Percentiles rank a stretch among this genome's conserved stretches.
Conservation (phyloP, 2,113 vertebrate genomes). For the Rafetus swinhoei region DNA sequence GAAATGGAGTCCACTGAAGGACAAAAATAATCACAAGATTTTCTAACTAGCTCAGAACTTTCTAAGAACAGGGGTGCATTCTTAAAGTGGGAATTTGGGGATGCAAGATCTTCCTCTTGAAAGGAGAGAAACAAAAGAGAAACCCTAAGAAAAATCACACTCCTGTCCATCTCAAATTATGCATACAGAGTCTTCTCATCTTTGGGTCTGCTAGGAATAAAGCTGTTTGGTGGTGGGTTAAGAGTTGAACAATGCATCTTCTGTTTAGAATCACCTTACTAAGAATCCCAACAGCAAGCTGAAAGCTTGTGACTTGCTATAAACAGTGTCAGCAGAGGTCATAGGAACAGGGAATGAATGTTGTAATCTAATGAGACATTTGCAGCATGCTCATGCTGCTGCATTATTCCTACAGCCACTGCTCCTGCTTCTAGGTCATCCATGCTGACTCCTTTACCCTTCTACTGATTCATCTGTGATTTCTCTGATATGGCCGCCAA, state of each 20-base stretch:
- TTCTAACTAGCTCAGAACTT: background rate
- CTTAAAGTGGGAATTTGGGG: background rate
- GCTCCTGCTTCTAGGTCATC: constrained; percentile 3
- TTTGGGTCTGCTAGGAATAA: background rate
- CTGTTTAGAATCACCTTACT: constrained; percentile 5
- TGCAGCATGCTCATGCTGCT: constrained; percentile 1
- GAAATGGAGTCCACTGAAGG: constrained; percentile 3
- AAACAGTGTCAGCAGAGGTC: background rate
- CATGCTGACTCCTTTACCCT: background rate
- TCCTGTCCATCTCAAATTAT: background rate
- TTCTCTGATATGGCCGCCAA: background rate
- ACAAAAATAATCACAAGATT: constrained; percentile 21
- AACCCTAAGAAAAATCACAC: background rate
- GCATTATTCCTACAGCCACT: background rate
- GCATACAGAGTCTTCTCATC: background rate
- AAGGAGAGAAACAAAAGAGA: background rate
- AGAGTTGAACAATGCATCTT: background rate
- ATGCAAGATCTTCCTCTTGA: background rate
- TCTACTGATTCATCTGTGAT: background rate
- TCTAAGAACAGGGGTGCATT: background rate
- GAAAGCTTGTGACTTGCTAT: background rate
- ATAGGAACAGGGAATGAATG: background rate
- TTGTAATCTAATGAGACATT: background rate
- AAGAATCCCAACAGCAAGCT: background rate
- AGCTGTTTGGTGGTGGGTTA: background rate